A percentile compares a stretch with the other conserved stretches of the same genome.
Conservation (phyloP, 2,888 invertebrate genomes). For the Dyspetes luteomarginatus region DNA sequence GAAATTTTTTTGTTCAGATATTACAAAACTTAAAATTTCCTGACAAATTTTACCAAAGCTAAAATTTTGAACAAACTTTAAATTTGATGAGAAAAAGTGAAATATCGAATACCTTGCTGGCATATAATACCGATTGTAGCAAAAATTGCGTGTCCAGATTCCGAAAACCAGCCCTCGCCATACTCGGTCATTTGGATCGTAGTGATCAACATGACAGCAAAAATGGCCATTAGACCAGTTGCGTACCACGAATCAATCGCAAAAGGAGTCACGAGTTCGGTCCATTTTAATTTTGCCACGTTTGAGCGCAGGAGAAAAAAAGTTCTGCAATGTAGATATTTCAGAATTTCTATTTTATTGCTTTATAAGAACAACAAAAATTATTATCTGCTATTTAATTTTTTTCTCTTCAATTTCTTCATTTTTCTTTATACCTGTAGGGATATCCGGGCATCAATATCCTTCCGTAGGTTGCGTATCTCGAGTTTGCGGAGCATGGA, state of each 20-base stretch:
- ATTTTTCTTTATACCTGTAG: constrained; percentile 46
- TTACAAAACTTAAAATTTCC: too few species aligned
- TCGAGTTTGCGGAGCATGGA: constrained; percentile 42
- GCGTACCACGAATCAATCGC: constrained; percentile 58
- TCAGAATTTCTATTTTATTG: neutral
- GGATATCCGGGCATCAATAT: constrained; percentile 52
- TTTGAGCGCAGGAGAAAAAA: constrained; percentile 57
- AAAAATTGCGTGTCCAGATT: constrained; percentile 57
- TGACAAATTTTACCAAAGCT: too few species aligned
- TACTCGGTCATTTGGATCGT: constrained; percentile 57
- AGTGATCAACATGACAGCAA: constrained; percentile 26
- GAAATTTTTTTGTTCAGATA: too few species aligned
- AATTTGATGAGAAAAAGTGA: neutral
- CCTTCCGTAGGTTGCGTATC: constrained; percentile 50
- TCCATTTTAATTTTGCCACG: constrained; percentile 51
- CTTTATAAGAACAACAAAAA: neutral
- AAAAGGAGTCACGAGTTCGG: constrained; percentile 55
- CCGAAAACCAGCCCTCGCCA: constrained; percentile 50
- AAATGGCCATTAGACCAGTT: constrained; percentile 6
- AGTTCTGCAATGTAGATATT: constrained; percentile 31
- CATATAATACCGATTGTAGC: constrained; percentile 49
- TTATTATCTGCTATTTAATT: neutral
- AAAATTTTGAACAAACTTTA: too few species aligned
- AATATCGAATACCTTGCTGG: constrained; percentile 53
- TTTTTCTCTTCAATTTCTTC: neutral